A percentile compares a stretch with the other conserved stretches of the same genome.
phyloP scores from a whole-genome alignment of 1,140 invertebrate species.

The Ylistrum balloti region DNA sequence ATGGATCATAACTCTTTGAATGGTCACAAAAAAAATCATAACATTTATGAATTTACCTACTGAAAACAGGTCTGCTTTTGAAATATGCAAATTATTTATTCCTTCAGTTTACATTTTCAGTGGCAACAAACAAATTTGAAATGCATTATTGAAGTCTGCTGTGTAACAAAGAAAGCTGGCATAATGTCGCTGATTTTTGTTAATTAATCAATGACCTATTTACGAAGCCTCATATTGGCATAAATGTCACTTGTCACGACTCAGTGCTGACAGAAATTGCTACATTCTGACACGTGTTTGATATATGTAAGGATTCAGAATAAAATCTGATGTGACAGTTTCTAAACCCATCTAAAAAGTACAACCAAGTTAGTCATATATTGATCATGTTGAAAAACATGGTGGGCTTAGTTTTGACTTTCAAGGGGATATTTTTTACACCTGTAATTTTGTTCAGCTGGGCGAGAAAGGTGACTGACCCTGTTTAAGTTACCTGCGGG shows the following conservation, averaged over 20 bases:
- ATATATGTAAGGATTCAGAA: background rate
- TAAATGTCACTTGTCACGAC: slow-evolving; percentile 22
- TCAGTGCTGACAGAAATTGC: background rate
- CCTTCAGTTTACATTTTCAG: too few relatives aligned
- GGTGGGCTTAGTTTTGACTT: background rate
- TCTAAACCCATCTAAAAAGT: background rate
- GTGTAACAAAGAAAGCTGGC: background rate
- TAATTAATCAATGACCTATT: slow-evolving; percentile 30
- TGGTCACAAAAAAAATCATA: background rate
- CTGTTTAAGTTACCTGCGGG: background rate
- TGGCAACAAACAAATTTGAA: too few relatives aligned
- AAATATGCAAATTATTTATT: too few relatives aligned
- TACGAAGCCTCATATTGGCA: slow-evolving; percentile 15
- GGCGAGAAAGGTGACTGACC: slow-evolving; percentile 14
- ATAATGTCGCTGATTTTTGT: background rate
- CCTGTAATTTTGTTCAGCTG: background rate
- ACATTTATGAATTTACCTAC: too few relatives aligned
- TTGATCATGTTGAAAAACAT: background rate
- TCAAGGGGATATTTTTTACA: background rate
- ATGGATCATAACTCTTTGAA: background rate
- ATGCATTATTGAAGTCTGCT: too few relatives aligned
- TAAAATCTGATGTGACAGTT: background rate
- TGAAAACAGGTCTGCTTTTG: too few relatives aligned
- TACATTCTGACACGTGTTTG: background rate
- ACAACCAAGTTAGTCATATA: background rate